Conservation (phyloP, 2,888 invertebrate species). For the Nezara viridula region DNA sequence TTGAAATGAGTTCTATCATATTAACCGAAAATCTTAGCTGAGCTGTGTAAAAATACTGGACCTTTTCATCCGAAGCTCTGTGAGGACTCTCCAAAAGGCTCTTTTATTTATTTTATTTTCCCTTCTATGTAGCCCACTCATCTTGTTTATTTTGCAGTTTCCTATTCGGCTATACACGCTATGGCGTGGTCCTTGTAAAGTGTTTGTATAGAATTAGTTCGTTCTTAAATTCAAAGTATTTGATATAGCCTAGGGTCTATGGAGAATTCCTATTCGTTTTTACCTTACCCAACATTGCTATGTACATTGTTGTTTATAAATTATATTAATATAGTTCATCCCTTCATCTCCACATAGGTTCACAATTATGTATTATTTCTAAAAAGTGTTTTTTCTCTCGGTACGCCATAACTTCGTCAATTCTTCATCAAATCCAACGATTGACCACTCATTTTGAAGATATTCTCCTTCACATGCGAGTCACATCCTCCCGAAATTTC, state of each 20-base stretch:
- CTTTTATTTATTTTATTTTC: slow-evolving; percentile 11
- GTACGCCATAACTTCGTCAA: too few species aligned
- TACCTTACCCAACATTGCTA: too few species aligned
- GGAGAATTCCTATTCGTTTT: not conserved
- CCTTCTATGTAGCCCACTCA: not conserved
- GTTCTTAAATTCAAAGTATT: not conserved
- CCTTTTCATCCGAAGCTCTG: not conserved
- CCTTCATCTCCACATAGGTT: too few species aligned
- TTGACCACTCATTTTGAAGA: too few species aligned
- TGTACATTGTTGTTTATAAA: too few species aligned
- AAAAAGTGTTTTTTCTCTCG: too few species aligned
- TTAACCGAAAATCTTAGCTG: slow-evolving; percentile 14
- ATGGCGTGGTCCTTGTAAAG: not conserved
- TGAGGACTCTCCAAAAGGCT: slow-evolving; percentile 1
- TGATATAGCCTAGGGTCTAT: not conserved
- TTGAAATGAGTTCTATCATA: slow-evolving; percentile 29
- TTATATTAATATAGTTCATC: too few species aligned
- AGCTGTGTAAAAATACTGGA: not conserved
- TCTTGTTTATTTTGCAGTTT: slow-evolving; percentile 13
- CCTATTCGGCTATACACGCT: not conserved
- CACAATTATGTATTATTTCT: too few species aligned
- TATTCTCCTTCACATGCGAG: too few species aligned
- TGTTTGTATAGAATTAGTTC: slow-evolving; percentile 1
- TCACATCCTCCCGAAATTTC: too few species aligned
- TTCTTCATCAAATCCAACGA: too few species aligned